Evolutionary conservation across 2,797 vertebrate genomes (phyloP), one percentile per base, ranked within the genome.

Genomic region (Cossypha caffra): DNA sequence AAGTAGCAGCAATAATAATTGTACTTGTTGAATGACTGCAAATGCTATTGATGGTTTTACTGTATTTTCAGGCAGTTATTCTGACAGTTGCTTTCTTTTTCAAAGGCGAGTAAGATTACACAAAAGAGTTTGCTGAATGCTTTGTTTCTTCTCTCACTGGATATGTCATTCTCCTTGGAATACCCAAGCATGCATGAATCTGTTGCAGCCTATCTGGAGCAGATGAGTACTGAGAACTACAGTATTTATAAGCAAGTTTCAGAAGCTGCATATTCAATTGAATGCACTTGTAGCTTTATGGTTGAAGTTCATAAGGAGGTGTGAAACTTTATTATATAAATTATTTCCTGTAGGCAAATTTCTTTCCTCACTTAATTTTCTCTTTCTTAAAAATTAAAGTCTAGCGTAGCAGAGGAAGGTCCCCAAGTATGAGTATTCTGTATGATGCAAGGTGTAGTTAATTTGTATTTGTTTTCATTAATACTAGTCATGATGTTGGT

Each of bases 141-240:
- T 54, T 94, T 99, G 72, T 99, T 99, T 89, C 96, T 98, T 73
- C 95, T 99, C 29, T 98, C 98, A 90, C 92, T 99, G 98, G 99
- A 99, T 79, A 82, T 98, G 78, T 97, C 99, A 47, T 96, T 99
- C 91, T 98, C 98, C 69, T 96, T 98, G 96, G 98, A 98, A 51
- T 99, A 99, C 88, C 99, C 99, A 87, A 98, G 97, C 88, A 90
- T 99, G 86, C 99, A 99, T 7, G 99, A 99, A 86, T 97, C 99
- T 8, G 91, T 98, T 35, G 98, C 98, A 94, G 98, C 99, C 62
- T 99, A 99, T 93, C 96, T 99, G 98, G 99, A 99, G 93, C 99
- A 99, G 97, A 98, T 98, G 94, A 98, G 98, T 97, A 97, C 98
- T 26, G 99, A 99, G 93, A 98, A 98, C 97, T 98, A 99, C 94